Evolutionary conservation across 2,797 vertebrate species (phyloP).

Genomic region (Coccyzus lansbergi): DNA sequence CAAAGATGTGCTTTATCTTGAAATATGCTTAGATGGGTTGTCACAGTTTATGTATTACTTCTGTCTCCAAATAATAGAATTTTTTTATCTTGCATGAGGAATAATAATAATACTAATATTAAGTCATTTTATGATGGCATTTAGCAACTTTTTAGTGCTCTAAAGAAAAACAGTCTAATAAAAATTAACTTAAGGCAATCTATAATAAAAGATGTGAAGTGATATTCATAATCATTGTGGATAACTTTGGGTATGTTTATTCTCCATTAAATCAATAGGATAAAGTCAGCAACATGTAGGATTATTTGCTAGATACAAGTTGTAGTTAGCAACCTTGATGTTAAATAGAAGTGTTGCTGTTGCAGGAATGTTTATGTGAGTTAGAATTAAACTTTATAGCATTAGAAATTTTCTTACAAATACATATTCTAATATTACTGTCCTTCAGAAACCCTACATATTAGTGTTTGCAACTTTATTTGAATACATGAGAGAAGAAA

Average conservation of each 20-base stretch:
- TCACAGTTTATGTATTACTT: neutral
- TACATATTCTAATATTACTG: neutral
- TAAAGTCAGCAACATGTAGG: neutral
- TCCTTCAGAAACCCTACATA: neutral
- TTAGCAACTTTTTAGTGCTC: neutral
- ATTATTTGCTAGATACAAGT: neutral
- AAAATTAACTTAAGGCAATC: neutral
- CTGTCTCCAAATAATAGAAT: neutral
- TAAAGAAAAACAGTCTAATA: neutral
- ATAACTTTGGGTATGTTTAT: neutral
- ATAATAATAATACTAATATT: neutral
- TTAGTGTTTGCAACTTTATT: neutral
- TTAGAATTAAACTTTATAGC: neutral
- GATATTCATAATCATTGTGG: accelerated
- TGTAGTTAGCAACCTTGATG: neutral
- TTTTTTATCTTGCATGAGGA: neutral
- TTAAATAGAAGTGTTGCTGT: neutral
- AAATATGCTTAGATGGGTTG: neutral
- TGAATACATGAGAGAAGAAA: neutral
- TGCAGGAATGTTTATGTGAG: neutral
- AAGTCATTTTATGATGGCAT: neutral
- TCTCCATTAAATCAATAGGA: neutral
- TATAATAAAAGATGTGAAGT: neutral
- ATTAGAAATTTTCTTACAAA: neutral
- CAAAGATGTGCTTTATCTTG: neutral